Evolutionary conservation across 2,113 vertebrate genomes (phyloP).

Genomic region (Narcine bancroftii): DNA sequence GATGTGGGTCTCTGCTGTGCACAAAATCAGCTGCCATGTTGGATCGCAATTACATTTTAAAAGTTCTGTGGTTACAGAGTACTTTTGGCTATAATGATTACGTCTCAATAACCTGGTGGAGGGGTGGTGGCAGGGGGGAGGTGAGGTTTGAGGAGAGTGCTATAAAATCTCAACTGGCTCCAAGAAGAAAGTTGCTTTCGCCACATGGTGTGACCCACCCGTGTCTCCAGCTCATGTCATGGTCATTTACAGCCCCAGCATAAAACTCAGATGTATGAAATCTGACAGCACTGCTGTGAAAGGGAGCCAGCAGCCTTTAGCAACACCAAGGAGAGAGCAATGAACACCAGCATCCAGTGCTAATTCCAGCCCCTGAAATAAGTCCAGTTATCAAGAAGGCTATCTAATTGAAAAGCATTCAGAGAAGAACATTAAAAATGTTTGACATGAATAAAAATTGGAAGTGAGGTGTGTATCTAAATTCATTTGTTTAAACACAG

Average conservation of each 20-base stretch:
- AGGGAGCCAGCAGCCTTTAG: neutral
- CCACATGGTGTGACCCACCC: neutral
- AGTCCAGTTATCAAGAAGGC: neutral
- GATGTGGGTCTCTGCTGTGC: no score
- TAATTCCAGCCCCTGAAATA: neutral
- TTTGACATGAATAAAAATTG: neutral
- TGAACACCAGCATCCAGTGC: neutral
- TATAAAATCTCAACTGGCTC: no score
- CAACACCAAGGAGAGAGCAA: neutral
- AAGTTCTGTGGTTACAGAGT: no score
- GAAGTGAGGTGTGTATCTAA: neutral
- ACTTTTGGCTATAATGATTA: no score
- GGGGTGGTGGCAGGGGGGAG: no score
- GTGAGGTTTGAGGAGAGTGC: no score
- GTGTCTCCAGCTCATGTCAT: neutral
- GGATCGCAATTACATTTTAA: no score
- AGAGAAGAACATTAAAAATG: neutral
- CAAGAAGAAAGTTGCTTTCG: neutral
- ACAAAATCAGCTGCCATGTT: no score
- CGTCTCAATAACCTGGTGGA: no score
- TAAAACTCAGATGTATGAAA: neutral
- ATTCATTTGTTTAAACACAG: neutral
- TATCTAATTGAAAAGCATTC: neutral
- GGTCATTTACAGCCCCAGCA: neutral
- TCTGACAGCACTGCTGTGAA: neutral